phyloP scores from a whole-genome alignment of 2,113 vertebrate genomes.

The Planiliza haematocheilus region DNA sequence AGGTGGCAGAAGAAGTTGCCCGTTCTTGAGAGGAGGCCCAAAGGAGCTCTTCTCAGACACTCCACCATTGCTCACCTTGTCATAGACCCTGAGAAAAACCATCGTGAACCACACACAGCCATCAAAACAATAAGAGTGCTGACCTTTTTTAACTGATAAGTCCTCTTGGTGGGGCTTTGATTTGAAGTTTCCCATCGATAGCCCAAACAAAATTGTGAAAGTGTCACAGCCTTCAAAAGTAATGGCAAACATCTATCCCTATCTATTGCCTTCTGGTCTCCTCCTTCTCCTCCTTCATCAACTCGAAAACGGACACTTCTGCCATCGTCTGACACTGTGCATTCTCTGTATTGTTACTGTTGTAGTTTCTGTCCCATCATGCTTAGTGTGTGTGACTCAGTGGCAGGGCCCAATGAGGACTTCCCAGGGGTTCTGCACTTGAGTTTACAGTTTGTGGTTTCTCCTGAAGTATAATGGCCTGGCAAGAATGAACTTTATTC shows the following conservation, averaged over 20 bases:
- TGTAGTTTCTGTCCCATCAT: too few species aligned
- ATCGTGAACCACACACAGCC: background rate
- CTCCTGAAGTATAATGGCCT: too few species aligned
- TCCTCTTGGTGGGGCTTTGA: constrained; percentile 1
- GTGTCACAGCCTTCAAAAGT: background rate
- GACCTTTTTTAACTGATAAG: background rate
- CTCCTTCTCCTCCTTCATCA: too few species aligned
- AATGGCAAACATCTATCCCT: background rate
- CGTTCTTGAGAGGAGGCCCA: background rate
- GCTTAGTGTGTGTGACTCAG: too few species aligned
- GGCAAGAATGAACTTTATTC: too few species aligned
- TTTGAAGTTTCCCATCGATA: background rate
- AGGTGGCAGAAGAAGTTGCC: background rate
- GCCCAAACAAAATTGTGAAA: background rate
- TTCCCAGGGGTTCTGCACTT: too few species aligned
- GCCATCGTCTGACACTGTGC: too few species aligned
- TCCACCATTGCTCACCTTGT: background rate
- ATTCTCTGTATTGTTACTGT: too few species aligned
- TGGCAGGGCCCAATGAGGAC: too few species aligned
- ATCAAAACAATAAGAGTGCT: constrained; percentile 5
- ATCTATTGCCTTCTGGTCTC: too few species aligned
- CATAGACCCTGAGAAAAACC: background rate
- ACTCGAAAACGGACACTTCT: too few species aligned
- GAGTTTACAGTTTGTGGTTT: too few species aligned
- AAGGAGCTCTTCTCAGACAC: background rate